These are phyloP conservation scores for Parasteatoda tepidariorum DNA, from an alignment of 1,140 invertebrate genomes.

Conservation along the genomic window DNA sequence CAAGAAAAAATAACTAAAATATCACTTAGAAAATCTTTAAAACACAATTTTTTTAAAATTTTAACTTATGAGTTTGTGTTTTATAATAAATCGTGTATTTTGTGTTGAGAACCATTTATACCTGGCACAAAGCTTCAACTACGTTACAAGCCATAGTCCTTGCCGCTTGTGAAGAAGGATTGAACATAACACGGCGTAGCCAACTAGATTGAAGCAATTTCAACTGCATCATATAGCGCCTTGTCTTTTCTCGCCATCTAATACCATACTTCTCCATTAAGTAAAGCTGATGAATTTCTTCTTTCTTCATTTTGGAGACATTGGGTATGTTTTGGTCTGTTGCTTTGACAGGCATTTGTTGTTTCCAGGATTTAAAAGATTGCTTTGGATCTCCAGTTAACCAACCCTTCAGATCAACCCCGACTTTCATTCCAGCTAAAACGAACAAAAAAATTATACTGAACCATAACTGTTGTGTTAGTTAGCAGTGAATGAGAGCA, in stretches of 20 bases:
- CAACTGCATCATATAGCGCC: slow-evolving; percentile 61
- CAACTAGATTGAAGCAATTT: slow-evolving; percentile 78
- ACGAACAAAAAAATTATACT: background rate
- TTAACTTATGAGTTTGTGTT: too few species aligned
- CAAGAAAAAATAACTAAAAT: too few species aligned
- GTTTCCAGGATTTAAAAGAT: slow-evolving; percentile 79
- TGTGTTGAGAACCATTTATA: too few species aligned
- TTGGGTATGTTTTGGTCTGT: slow-evolving; percentile 21
- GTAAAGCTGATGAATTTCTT: slow-evolving; percentile 73
- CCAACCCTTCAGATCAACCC: slow-evolving; percentile 82
- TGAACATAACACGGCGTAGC: slow-evolving; percentile 90
- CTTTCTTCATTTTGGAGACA: slow-evolving; percentile 64
- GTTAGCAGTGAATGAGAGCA: too few species aligned
- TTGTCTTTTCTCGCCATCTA: slow-evolving; percentile 70
- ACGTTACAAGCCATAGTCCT: slow-evolving; percentile 90
- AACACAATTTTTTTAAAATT: too few species aligned
- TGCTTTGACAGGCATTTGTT: slow-evolving; percentile 65
- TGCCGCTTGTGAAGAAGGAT: slow-evolving; percentile 87
- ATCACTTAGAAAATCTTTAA: too few species aligned
- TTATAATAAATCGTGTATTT: too few species aligned
- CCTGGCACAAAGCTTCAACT: slow-evolving; percentile 81
- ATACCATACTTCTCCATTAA: slow-evolving; percentile 82
- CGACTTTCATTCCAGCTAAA: slow-evolving; percentile 72
- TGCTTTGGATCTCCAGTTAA: slow-evolving; percentile 79
- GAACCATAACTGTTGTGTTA: too few species aligned